Evolutionary conservation across 2,888 invertebrate genomes (phyloP), one percentile per base, ranked within the genome.

Genomic region (Volucella inanis): DNA sequence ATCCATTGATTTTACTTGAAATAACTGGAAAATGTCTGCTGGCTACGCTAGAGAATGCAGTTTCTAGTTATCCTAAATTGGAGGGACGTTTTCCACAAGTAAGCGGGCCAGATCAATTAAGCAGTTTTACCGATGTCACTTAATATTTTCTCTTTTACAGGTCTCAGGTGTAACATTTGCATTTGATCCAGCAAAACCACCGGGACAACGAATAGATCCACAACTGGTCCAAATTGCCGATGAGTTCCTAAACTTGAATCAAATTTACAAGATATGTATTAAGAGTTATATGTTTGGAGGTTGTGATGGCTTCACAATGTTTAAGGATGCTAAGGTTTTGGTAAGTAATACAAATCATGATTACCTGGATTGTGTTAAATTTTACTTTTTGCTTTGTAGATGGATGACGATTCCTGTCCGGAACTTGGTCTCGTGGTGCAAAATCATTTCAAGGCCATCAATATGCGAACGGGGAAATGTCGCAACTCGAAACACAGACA

Each of bases 71-170:
- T 91, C 98, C 98, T 0, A 96, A 96, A 89, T 92, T 97, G 31
- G 98, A 98, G 91, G 98, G 98, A 0, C 92, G 98, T 87, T 98
- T 98, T 90, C 97, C 97, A 0, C 97, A 97, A 93, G 94, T 94
- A 64, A 74, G 54, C 14, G 11, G 10, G 31, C 6, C 4, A 31
- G 31, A 4, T 31, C 6, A 6, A 31, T 31, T 31, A 31, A 31
- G 6, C 6, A 31, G 6, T 31, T 6, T 31, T 6, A 15, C n/a
- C 12, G 12, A 2, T 9, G n/a, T 38, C 12, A 22, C 12, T 8
- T 39, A 11, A 4, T 15, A 8, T 12, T 47, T 38, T 50, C 10
- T n/a, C 74, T 8, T 54, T n/a, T 47, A 0, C 31, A 97, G 93
- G 94, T 94, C 47, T 95, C 97, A 0, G 96, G 96, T 3, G 91